phyloP scores from a whole-genome alignment of 2,888 invertebrate species.

The Scaptomyza caliginosa region DNA sequence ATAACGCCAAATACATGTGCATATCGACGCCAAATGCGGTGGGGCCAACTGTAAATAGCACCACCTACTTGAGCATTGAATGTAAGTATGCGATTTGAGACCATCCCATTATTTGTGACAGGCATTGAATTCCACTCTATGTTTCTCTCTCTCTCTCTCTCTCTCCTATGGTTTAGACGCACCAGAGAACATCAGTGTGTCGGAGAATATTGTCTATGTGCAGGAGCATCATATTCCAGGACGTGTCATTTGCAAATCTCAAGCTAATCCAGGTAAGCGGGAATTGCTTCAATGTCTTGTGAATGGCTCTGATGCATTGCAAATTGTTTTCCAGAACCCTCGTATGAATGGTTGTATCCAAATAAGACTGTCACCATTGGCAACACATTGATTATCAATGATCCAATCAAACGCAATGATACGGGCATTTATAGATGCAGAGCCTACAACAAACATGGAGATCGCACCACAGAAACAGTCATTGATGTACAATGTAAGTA shows the following conservation, averaged over 20 bases:
- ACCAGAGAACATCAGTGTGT: conserved; percentile 93
- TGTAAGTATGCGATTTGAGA: conserved; percentile 87
- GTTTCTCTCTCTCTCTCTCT: conserved; percentile 3
- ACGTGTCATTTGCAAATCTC: conserved; percentile 85
- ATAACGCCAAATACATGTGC: conserved; percentile 93
- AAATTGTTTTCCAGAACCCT: conserved; percentile 72
- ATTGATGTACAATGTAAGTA: conserved; percentile 93
- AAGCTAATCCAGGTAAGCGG: conserved; percentile 85
- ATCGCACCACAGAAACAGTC: conserved; percentile 87
- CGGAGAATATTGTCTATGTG: conserved; percentile 84
- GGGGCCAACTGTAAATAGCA: conserved; percentile 92
- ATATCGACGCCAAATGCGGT: conserved; percentile 90
- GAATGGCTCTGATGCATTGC: not conserved
- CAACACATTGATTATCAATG: conserved; percentile 86
- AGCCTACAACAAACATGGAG: conserved; percentile 92
- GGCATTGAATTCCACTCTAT: not conserved
- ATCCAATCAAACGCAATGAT: conserved; percentile 88
- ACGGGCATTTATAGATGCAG: conserved; percentile 92
- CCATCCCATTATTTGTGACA: not conserved
- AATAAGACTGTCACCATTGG: conserved; percentile 81
- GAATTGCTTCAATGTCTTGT: not conserved
- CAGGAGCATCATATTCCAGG: conserved; percentile 85
- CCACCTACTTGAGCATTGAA: conserved; percentile 94
- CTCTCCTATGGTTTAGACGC: conserved; percentile 86
- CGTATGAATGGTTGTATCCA: conserved; percentile 83